Evolutionary conservation across 2,113 vertebrate genomes (phyloP), one percentile per base, ranked within the genome.

Genomic region (Periophthalmodon schlosseri): DNA sequence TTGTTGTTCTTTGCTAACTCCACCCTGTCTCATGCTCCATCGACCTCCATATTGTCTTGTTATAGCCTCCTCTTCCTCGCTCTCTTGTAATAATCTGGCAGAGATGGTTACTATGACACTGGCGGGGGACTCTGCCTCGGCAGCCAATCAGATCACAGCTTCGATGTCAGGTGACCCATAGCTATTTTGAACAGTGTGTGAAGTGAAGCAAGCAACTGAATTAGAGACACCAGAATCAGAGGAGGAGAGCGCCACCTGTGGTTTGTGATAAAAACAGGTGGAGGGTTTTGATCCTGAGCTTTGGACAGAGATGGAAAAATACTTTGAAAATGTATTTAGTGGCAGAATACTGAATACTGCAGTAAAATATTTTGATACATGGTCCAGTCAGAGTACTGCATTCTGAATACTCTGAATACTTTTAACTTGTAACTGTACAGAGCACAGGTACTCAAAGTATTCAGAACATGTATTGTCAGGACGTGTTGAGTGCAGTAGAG

Each of bases 181-280:
- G 88, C 93, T 93, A 93, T 93, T 93, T 91, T 92, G 77, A 93
- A 91, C 89, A 44, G 76, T 89, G 84, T 81, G 89, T 87, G 89
- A 91, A 89, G 83, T 91, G 90, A 93, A 91, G 91, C 89, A 89
- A 90, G 84, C 77, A 74, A 86, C 89, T 88, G 90, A 92, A 89
- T 93, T 91, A 74, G 90, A 88, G 86, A 79, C 87, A 77, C 81
- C 68, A 78, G 74, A 75, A 46, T 71, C 23, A 72, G 83, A 74
- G 70, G 46, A n/a, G 64, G 65, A 69, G 58, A 52, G 36, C 58
- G 33, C 15, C 14, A 0, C 0, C 7, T 20, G 63, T 39, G 18
- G 39, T 65, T 65, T 13, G 63, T 13, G 33, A 21, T 39, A 10
- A 34, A 15, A 65, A 44, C 18, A 63, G 60, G 49, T 66, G 24